These are phyloP conservation scores for Enhydra lutris DNA, from an alignment of 2,113 vertebrate genomes.

Conservation along the genomic window DNA sequence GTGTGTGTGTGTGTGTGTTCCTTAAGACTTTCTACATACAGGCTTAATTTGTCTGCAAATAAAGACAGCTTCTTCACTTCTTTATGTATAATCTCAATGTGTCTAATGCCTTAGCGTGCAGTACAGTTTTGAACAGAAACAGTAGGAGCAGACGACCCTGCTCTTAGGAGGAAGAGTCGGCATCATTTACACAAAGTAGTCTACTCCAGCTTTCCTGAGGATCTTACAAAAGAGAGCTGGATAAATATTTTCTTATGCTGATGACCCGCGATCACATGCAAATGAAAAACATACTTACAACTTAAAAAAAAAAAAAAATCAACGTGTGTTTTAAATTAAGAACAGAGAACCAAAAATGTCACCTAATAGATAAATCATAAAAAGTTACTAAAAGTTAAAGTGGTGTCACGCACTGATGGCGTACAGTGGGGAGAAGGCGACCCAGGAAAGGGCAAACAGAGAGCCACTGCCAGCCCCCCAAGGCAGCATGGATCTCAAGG, in stretches of 20 bases:
- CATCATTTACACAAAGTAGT: not conserved
- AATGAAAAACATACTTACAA: conserved; percentile 37
- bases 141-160: not conserved
- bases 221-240: not conserved
- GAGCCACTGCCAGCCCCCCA: not conserved
- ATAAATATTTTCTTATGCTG: conserved; percentile 33
- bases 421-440: not conserved
- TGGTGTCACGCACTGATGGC: not conserved
- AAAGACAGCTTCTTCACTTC: not conserved
- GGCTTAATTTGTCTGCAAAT: not conserved
- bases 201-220: not conserved
- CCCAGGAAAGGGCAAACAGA: not conserved
- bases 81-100: not conserved
- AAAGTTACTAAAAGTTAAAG: conserved; percentile 3
- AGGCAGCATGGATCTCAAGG: not conserved
- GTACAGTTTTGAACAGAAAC: not conserved
- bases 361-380: not conserved
- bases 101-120: not conserved
- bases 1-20: not conserved
- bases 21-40: not conserved
- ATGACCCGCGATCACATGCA: not conserved
- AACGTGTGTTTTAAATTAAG: conserved; percentile 7
- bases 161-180: not conserved
- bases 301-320: not conserved
- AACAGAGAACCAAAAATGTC: not conserved